Conservation (phyloP, 1,140 invertebrate species). For the Teleopsis dalmanni region DNA sequence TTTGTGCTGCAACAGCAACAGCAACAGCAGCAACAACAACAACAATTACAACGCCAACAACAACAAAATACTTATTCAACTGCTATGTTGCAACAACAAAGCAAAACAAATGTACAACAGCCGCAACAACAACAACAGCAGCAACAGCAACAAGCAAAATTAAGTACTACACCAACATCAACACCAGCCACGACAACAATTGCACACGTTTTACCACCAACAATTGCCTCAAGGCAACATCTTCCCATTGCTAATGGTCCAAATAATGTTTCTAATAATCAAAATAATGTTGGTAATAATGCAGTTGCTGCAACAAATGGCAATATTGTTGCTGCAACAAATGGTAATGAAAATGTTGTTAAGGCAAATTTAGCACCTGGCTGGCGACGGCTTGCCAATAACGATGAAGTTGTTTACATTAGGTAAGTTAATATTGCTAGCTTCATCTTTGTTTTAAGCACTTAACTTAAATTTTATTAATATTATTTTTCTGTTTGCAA, state of each 20-base stretch:
- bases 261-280: constrained; percentile 11
- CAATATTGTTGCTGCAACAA: constrained; percentile 1
- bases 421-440: constrained; percentile 35
- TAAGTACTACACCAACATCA: neutral
- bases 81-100: constrained; percentile 15
- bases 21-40: constrained; percentile 16
- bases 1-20: constrained; percentile 13
- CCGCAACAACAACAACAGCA: neutral
- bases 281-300: neutral
- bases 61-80: constrained; percentile 17
- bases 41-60: constrained; percentile 19
- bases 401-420: constrained; percentile 43
- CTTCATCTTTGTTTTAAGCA: too few relatives aligned
- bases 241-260: neutral
- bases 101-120: constrained; percentile 1
- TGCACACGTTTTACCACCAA: constrained; percentile 1
- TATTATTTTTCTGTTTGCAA: too few relatives aligned
- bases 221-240: constrained; percentile 2
- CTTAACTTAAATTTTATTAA: too few relatives aligned
- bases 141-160: neutral
- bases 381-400: constrained; percentile 37
- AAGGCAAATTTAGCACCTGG: constrained; percentile 42
- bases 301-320: constrained; percentile 7
- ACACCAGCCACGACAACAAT: neutral
- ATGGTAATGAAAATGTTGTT: neutral